Evolutionary conservation across 1,140 invertebrate genomes (phyloP).

Genomic region (Ruditapes philippinarum): DNA sequence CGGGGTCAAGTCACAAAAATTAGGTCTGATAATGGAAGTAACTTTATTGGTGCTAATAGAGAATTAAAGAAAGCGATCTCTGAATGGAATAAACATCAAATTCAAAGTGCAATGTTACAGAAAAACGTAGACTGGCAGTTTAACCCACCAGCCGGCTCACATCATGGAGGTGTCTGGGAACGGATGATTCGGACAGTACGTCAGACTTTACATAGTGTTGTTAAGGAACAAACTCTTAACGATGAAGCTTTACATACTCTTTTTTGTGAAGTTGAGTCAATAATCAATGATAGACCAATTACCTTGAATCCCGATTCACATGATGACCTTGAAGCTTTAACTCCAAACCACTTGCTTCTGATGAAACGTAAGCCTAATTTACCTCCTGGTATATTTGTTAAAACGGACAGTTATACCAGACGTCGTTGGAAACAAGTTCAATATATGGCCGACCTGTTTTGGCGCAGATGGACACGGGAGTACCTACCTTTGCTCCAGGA

Average conservation of each 20-base stretch:
- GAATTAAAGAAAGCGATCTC: constrained; percentile 66
- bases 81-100: neutral
- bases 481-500: no score
- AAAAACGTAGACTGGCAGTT: neutral
- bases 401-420: constrained; percentile 64
- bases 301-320: constrained; percentile 35
- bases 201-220: neutral
- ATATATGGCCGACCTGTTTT: no score
- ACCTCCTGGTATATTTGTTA: no score
- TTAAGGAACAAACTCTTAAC: constrained; percentile 12
- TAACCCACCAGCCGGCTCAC: no score
- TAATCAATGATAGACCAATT: constrained; percentile 69
- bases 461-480: no score
- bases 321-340: constrained; percentile 62
- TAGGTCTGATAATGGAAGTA: no score
- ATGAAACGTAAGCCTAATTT: no score
- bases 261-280: no score
- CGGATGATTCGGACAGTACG: neutral
- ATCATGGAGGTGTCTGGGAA: constrained; percentile 16
- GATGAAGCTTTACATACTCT: constrained; percentile 67
- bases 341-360: constrained; percentile 72
- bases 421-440: constrained; percentile 74
- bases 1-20: constrained; percentile 47
- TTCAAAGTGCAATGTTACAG: neutral
- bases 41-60: constrained; percentile 73